phyloP scores from a whole-genome alignment of 2,113 vertebrate genomes.

The Saimiri boliviensis region DNA sequence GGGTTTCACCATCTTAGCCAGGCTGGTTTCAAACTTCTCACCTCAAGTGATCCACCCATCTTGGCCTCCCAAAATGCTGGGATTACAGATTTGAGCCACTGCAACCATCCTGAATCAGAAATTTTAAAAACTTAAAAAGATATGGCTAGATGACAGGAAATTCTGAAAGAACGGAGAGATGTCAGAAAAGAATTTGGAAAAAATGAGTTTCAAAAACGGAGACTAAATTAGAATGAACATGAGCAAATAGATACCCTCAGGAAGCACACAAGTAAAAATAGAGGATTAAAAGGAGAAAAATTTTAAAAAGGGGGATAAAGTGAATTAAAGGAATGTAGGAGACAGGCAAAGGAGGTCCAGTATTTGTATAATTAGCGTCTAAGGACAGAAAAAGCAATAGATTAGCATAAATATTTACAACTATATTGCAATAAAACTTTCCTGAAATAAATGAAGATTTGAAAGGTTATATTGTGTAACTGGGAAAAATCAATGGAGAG shows the following conservation, averaged over 20 bases:
- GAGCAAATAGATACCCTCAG: neutral
- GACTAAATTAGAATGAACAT: neutral
- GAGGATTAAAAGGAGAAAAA: neutral
- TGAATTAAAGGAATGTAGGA: neutral
- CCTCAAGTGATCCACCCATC: too few species aligned
- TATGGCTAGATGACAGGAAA: neutral
- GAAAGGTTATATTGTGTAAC: neutral
- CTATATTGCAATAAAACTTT: neutral
- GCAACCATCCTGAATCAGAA: too few species aligned
- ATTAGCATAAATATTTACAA: neutral
- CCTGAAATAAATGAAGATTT: neutral
- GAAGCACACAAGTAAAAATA: neutral
- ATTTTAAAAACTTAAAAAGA: neutral
- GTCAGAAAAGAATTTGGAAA: neutral
- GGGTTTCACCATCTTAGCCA: too few species aligned
- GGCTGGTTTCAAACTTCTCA: too few species aligned
- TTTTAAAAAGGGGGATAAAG: neutral
- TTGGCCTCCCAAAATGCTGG: too few species aligned
- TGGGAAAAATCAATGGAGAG: neutral
- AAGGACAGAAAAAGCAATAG: neutral
- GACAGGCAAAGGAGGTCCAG: neutral
- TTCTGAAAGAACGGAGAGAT: neutral
- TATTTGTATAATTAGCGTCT: neutral
- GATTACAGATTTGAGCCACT: too few species aligned
- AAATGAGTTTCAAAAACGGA: neutral